These are phyloP conservation scores for Prunella himalayana DNA, from an alignment of 2,113 vertebrate genomes.

Conservation along the genomic window DNA sequence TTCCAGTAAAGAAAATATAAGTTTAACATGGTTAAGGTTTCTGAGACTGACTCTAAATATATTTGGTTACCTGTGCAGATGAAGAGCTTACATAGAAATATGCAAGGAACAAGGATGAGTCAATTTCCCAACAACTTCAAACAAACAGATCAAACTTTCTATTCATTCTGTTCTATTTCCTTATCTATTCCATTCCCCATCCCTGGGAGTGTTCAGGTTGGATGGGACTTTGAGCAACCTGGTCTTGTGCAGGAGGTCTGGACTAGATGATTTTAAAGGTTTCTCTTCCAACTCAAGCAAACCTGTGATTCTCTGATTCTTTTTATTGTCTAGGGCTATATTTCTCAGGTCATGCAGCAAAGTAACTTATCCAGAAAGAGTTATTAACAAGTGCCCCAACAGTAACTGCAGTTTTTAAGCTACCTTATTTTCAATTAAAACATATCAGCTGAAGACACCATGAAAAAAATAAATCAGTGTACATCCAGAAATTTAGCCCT, in stretches of 20 bases:
- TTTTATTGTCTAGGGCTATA: not conserved
- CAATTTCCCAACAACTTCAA: not conserved
- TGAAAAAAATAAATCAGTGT: not conserved
- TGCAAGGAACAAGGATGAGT: not conserved
- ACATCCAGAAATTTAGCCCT: not conserved
- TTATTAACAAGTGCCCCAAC: not conserved
- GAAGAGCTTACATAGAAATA: not conserved
- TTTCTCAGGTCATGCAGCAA: not conserved
- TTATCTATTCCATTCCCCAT: not conserved
- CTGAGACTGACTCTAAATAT: not conserved
- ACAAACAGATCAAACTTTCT: not conserved
- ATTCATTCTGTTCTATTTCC: not conserved
- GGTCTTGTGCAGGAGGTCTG: not conserved
- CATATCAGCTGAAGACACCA: not conserved
- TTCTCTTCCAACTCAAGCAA: not conserved
- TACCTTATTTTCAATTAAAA: not conserved
- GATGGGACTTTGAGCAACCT: not conserved
- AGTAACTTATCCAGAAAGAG: not conserved
- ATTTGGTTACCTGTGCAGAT: not conserved
- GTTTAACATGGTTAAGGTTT: not conserved
- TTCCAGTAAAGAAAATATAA: not conserved
- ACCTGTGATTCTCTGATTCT: not conserved
- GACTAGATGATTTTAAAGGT: not conserved
- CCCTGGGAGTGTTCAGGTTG: not conserved
- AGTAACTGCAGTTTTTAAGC: not conserved